These are phyloP conservation scores for Phrynosoma platyrhinos DNA, from an alignment of 2,113 vertebrate genomes.

Conservation along the genomic window DNA sequence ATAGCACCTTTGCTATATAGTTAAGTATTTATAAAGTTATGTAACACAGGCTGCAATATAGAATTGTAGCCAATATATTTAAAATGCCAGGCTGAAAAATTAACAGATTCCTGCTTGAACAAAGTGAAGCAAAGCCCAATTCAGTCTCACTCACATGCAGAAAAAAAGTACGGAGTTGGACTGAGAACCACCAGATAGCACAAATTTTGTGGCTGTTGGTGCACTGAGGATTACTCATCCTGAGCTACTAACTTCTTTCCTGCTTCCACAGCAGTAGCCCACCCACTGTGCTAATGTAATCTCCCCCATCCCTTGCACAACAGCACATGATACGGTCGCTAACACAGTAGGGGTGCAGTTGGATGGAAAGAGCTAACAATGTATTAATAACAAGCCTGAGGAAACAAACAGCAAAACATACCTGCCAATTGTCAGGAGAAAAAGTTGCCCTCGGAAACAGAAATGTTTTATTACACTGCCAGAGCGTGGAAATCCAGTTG, in stretches of 20 bases:
- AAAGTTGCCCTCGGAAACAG: constrained; percentile 11
- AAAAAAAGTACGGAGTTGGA: background rate
- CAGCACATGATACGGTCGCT: background rate
- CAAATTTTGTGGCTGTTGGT: background rate
- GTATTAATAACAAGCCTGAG: constrained; percentile 33
- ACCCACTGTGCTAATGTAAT: constrained; percentile 13
- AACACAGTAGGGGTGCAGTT: background rate
- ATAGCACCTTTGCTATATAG: too few relatives aligned
- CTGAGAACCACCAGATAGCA: background rate
- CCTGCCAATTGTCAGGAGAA: constrained; percentile 18
- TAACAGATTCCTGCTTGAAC: background rate
- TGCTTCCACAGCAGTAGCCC: background rate
- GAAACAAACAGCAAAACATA: constrained; percentile 21
- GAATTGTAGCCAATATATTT: too few relatives aligned
- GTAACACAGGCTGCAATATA: too few relatives aligned
- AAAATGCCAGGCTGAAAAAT: background rate
- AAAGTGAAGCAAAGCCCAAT: background rate
- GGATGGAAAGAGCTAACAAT: constrained; percentile 5
- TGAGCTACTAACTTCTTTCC: background rate
- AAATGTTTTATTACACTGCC: constrained; percentile 26
- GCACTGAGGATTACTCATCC: background rate
- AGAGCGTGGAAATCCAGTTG: constrained; percentile 23
- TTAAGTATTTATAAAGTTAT: too few relatives aligned
- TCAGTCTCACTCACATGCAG: background rate
- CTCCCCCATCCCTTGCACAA: background rate